Base-by-base conservation (phyloP, 2,888 invertebrate species). In the Rhamphomyia laevipes region DNA sequence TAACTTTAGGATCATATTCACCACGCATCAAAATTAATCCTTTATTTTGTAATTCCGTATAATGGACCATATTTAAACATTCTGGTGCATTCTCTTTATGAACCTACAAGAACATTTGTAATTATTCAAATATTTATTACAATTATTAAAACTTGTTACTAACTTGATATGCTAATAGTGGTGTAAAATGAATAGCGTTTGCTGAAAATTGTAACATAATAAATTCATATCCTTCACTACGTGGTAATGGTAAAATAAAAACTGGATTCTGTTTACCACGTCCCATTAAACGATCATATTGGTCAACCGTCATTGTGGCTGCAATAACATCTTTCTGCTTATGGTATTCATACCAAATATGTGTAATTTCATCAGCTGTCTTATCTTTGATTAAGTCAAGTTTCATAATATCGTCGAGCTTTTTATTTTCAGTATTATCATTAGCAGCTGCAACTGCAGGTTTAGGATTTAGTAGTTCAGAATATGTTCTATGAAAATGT, bases 81-180 rank as follows among this genome's bases (percentile, higher is more conserved):
- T 90, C 90, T 0, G 91, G 90, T 0, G 91, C 86, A 70, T 90
- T 89, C 68, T 90, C 91, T 61, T 85, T 84, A 61, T 90, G 88
- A 2, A 86, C 79, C 79, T 82, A 61, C 41, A 52, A 45, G 47
- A 51, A 21, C 43, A 46, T 30, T 41, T 45, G 2, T 7, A 3
- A 12, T 37, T 43, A 37, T 16, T n/a, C 13, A 37, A 41, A 12
- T 4, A 30, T 42, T 17, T 33, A n/a, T 6, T 16, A 9, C 1
- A n/a, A 31, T 18, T 16, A 16, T 31, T 48, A 23, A 23, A 47
- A 43, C 13, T n/a, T 40, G 11, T 42, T 38, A 5, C 31, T 7
- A 45, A 83, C 83, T 76, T 91, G 91, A 67, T 83, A 92, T 59
- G 86, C 86, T 35, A 90, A 72, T 10, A 92, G 70, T 0, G 91